These are phyloP conservation scores for Glaucomys volans DNA, from an alignment of 2,113 vertebrate genomes.

Conservation along the genomic window DNA sequence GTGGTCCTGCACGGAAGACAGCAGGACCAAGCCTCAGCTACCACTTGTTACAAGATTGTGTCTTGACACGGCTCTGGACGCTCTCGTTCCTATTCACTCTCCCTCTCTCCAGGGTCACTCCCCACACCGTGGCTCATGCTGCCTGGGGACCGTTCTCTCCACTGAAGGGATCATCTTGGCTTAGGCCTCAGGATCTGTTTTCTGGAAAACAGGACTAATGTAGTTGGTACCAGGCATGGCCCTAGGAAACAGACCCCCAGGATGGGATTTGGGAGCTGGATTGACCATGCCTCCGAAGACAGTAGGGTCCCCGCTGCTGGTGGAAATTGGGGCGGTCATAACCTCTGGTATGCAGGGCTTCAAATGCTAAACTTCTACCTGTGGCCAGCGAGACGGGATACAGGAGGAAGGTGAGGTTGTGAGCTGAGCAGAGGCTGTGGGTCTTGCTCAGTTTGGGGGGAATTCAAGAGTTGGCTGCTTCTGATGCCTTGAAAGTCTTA, in stretches of 20 bases:
- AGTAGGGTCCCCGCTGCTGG: background rate
- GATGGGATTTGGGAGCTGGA: background rate
- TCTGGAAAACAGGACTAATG: background rate
- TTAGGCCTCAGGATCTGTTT: background rate
- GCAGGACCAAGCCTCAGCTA: background rate
- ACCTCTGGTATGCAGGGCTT: background rate
- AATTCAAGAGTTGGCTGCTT: background rate
- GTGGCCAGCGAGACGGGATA: background rate
- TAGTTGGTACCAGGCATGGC: background rate
- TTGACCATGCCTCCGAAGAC: background rate
- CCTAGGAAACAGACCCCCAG: background rate
- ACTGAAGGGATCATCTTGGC: background rate
- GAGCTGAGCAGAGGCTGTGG: background rate
- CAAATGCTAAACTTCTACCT: background rate
- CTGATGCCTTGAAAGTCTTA: background rate
- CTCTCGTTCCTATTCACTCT: fast-evolving
- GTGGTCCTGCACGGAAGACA: background rate
- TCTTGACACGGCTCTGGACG: background rate
- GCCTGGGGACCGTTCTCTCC: background rate
- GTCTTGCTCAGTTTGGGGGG: background rate
- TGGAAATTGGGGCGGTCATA: background rate
- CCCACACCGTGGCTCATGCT: background rate
- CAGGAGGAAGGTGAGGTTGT: background rate
- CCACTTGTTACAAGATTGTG: background rate
- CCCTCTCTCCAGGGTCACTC: background rate